Evolutionary conservation across 2,888 invertebrate genomes (phyloP).

Genomic region (Ceriagrion tenellum): DNA sequence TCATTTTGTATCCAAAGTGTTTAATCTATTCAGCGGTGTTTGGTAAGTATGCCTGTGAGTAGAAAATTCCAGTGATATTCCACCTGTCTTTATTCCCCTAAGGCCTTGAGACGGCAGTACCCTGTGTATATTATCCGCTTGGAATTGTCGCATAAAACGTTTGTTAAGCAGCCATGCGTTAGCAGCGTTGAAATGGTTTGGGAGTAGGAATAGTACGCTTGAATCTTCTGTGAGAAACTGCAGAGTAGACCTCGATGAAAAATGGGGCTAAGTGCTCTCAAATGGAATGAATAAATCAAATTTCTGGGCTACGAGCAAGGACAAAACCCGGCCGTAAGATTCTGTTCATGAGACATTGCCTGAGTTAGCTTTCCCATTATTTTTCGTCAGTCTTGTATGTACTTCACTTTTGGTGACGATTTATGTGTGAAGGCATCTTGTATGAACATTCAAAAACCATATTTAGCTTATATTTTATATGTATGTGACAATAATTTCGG

Average conservation of each 20-base stretch:
- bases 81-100: neutral
- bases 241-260: neutral
- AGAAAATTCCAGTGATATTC: neutral
- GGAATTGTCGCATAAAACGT: neutral
- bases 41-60: too few relatives aligned
- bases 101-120: neutral
- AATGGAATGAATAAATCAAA: conserved; percentile 36
- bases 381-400: neutral
- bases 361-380: neutral
- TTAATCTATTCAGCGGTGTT: too few relatives aligned
- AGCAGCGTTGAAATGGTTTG: neutral
- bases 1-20: too few relatives aligned
- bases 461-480: neutral
- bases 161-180: conserved; percentile 8
- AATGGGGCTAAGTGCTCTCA: conserved; percentile 21
- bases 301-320: neutral
- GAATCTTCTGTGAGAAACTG: neutral
- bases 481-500: neutral
- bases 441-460: neutral
- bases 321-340: conserved; percentile 3
- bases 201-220: neutral
- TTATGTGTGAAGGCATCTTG: neutral
- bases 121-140: neutral
- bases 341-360: conserved; percentile 5
- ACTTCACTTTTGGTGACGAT: neutral